Conservation (phyloP, 1,140 invertebrate species). For the Drosophila eugracilis region DNA sequence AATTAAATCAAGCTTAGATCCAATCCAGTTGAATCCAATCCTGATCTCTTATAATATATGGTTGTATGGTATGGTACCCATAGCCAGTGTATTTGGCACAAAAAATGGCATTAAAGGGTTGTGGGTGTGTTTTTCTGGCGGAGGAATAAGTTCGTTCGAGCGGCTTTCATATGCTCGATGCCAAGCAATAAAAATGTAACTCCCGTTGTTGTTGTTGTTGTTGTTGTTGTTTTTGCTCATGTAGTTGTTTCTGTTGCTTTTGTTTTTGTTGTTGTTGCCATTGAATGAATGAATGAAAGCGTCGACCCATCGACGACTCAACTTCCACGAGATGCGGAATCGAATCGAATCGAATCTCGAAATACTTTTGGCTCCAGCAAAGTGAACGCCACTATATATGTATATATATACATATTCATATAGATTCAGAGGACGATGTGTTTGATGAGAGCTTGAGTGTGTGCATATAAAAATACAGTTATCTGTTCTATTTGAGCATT, state of each 20-base stretch:
- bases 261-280: conserved; percentile 24
- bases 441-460: conserved; percentile 41
- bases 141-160: conserved; percentile 40
- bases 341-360: conserved; percentile 75
- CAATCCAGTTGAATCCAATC: no score
- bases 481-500: conserved; percentile 81
- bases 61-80: no score
- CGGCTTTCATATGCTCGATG: conserved; percentile 77
- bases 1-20: no score
- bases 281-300: conserved; percentile 71
- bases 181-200: conserved; percentile 81
- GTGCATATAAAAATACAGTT: conserved; percentile 80
- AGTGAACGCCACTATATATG: conserved; percentile 48
- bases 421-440: conserved; percentile 3
- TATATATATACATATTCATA: conserved; percentile 5
- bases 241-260: conserved; percentile 3
- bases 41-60: not conserved
- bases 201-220: conserved; percentile 51
- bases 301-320: conserved; percentile 74
- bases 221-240: conserved; percentile 30
- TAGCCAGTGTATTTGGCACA: conserved; percentile 24
- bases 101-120: conserved; percentile 47
- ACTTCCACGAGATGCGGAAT: conserved; percentile 67
- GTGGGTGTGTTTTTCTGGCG: conserved; percentile 21
- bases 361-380: conserved; percentile 51